Conservation (phyloP, 2,888 invertebrate genomes). For the Dryobota labecula region DNA sequence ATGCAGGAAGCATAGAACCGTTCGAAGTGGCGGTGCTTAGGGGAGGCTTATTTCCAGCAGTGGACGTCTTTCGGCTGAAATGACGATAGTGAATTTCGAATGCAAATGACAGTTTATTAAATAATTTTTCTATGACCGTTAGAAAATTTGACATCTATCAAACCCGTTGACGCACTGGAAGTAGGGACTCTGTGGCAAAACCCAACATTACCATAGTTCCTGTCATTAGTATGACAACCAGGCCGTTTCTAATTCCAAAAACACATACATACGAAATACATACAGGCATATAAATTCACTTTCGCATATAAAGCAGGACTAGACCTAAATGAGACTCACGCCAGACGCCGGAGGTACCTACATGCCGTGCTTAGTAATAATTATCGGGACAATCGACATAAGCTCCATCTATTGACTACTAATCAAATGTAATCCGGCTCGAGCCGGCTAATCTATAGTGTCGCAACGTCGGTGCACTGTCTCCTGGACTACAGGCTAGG, state of each 20-base stretch:
- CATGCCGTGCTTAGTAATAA: conserved; percentile 65
- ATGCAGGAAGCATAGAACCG: too few relatives aligned
- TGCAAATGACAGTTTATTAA: background rate
- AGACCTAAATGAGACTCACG: conserved; percentile 57
- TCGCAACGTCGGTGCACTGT: conserved; percentile 61
- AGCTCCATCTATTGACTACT: conserved; percentile 75
- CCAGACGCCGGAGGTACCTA: conserved; percentile 58
- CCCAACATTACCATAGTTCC: conserved; percentile 12
- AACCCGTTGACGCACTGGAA: background rate
- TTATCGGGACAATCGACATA: conserved; percentile 65
- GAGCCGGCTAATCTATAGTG: conserved; percentile 62
- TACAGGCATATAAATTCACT: conserved; percentile 59
- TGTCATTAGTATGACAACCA: conserved; percentile 38
- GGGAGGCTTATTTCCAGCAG: too few relatives aligned
- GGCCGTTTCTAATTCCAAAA: conserved; percentile 29
- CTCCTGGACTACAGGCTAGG: conserved; percentile 60
- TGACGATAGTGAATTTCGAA: background rate
- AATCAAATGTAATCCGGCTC: conserved; percentile 78
- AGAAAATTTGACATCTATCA: background rate
- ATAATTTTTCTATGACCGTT: background rate
- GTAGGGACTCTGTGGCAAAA: background rate
- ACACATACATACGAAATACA: conserved; percentile 34
- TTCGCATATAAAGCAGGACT: conserved; percentile 56
- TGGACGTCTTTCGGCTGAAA: too few relatives aligned
- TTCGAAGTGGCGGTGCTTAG: too few relatives aligned